Base-by-base conservation (phyloP, 2,888 invertebrate genomes). In the Diaprepes abbreviatus region DNA sequence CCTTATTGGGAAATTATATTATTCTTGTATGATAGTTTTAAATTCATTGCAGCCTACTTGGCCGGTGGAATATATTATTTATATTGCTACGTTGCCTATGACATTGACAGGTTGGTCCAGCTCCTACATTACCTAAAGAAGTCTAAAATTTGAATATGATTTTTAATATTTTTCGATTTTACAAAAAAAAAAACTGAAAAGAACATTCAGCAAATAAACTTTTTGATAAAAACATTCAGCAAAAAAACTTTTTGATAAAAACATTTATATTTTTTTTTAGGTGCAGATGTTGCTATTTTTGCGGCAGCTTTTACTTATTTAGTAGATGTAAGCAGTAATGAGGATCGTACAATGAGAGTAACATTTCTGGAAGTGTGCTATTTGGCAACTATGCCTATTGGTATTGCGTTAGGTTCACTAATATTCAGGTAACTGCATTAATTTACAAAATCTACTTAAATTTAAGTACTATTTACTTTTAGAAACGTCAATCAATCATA, bases 341-440 rank as follows among this genome's bases (percentile, higher is more conserved):
- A 89, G 67, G 89, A 90, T 74, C 87, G 95, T 67, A 96, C 96
- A 0, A 81, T 93, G 16, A 86, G 95, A 69, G 91, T 96, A 2
- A 93, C 94, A 0, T 89, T 96, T 55, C 83, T 96, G 62, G 96
- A 96, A 79, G 89, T 92, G 0, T 90, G 92, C 76, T 93, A 95
- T 79, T 87, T 96, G 74, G 89, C 91, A 64, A 92, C 96, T 0
- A 93, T 94, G 89, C 95, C 95, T 0, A 87, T 90, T 0, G 96
- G 96, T 43, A 89, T 93, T 4, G 92, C 92, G 21, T 79, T 92
- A 70, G 93, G 93, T 87, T 55, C 68, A 1, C 33, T 48, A 24
- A 69, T 72, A 21, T 71, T 38, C 35, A 58, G 52, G 64, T 65
- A 57, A 16, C 7, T 54, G 16, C n/a, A 17, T 21, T 45, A 45